Evolutionary conservation across 2,888 invertebrate species (phyloP), one percentile per base, ranked within the genome.

Genomic region (Melinaea menophilus): DNA sequence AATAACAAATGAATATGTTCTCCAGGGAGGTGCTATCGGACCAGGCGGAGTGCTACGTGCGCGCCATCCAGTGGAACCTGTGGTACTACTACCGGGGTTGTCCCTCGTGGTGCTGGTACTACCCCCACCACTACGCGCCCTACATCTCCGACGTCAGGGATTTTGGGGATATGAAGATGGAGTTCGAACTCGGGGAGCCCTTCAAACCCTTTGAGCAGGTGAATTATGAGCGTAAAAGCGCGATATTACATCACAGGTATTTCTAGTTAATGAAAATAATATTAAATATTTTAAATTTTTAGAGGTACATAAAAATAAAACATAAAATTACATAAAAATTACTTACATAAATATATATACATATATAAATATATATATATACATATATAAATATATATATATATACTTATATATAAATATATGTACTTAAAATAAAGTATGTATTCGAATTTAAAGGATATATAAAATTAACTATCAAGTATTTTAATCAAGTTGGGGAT

Each of bases 91-190:
- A 98, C 86, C 95, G 97, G 76, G 99, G 99, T 5, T 97, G 98
- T 55, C 95, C 96, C 59, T 98, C 98, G 0, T 99, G 99, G 99
- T 96, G 97, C 41, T 99, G 99, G 99, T 99, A 93, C 86, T 99
- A 98, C 85, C 98, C 98, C 0, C 96, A 97, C 79, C 99, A 99
- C 85, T 99, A 99, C 85, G 96, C 99, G 0, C 99, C 99, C 0
- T 99, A 95, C 80, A 95, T 98, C 72, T 98, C 98, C 3, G 99
- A 99, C 81, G 93, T 99, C 46, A 94, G 93, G 73, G 94, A 95
- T 63, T 98, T 99, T 79, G 92, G 93, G 70, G 88, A 95, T 71
- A 85, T 95, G 70, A 92, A 95, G 73, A 91, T 99, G n/a, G 92
- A 94, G 41, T 98, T 96, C 79, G 95, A 97, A 11, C 80, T 95